phyloP scores from a whole-genome alignment of 2,113 vertebrate species.

The Athene cunicularia region DNA sequence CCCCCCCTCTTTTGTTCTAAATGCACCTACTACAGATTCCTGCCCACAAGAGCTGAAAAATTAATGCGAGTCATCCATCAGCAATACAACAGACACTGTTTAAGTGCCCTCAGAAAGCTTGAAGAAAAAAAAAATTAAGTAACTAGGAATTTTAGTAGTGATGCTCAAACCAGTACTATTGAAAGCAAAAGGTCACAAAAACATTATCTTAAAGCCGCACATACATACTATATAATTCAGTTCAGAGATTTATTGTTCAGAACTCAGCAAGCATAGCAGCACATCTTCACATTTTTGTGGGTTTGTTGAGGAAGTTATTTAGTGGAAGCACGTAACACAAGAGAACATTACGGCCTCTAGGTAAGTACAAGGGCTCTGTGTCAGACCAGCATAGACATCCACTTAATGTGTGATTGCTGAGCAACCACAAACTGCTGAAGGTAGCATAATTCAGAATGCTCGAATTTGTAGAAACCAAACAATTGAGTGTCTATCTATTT shows the following conservation, averaged over 20 bases:
- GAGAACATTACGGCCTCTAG: neutral
- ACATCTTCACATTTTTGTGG: neutral
- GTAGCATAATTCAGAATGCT: neutral
- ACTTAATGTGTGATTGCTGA: neutral
- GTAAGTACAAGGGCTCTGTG: neutral
- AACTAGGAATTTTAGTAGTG: neutral
- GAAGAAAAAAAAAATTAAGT: neutral
- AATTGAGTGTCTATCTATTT: neutral
- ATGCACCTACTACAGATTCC: neutral
- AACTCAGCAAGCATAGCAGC: neutral
- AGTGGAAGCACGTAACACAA: neutral
- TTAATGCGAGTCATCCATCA: neutral
- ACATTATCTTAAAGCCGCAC: neutral
- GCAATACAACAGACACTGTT: neutral
- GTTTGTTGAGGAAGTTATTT: neutral
- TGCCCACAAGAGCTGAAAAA: neutral
- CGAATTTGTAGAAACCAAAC: neutral
- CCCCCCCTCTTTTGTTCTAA: neutral
- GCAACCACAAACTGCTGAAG: neutral
- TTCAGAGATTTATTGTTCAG: neutral
- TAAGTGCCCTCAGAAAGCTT: neutral
- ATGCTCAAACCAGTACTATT: neutral
- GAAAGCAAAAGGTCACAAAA: neutral
- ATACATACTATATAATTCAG: neutral
- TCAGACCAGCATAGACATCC: neutral